These are phyloP conservation scores for Onychostoma macrolepis DNA, from an alignment of 2,113 vertebrate species.

Conservation along the genomic window DNA sequence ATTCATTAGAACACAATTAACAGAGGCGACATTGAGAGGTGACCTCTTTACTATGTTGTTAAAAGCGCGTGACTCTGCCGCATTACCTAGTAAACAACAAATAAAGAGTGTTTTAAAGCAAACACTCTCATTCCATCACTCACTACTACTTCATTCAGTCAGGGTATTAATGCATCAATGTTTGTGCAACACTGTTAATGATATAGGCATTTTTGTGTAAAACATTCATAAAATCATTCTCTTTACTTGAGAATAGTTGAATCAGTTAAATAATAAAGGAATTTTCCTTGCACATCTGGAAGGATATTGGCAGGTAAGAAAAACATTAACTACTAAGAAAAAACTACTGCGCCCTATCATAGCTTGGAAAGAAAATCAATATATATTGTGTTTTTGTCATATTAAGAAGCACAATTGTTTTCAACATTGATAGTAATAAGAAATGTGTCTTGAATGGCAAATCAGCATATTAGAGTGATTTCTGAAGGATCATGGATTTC, in stretches of 20 bases:
- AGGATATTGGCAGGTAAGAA: no score
- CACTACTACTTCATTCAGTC: neutral
- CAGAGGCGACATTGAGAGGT: neutral
- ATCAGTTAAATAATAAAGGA: neutral
- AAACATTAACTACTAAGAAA: no score
- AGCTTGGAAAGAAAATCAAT: no score
- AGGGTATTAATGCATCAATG: neutral
- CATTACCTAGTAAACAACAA: neutral
- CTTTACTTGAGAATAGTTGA: neutral
- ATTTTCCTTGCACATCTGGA: neutral
- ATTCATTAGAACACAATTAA: constrained; percentile 18
- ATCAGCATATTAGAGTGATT: neutral
- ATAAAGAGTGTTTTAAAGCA: neutral
- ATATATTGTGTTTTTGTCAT: neutral
- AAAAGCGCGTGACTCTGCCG: neutral
- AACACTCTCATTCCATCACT: neutral
- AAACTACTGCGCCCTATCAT: no score
- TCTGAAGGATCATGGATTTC: no score
- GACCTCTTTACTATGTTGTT: neutral
- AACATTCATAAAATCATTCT: neutral
- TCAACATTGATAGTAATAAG: no score
- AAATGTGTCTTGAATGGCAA: neutral
- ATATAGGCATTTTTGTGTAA: neutral
- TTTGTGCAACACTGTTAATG: neutral
- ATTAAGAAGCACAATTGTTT: neutral